Evolutionary conservation across 2,888 invertebrate species (phyloP).

Genomic region (Blastobasis adustella): DNA sequence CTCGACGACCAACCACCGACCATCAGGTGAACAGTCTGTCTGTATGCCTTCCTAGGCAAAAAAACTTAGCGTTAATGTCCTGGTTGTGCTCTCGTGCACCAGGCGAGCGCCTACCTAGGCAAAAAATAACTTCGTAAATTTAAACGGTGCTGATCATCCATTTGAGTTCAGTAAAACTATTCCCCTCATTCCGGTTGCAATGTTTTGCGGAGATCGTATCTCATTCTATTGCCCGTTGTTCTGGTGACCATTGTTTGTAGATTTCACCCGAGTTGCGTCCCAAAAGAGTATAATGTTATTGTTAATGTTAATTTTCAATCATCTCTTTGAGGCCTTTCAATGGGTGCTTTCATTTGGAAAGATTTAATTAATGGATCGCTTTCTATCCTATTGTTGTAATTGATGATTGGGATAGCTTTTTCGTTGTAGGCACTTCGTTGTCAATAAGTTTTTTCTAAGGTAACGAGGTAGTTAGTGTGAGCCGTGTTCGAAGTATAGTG

Average conservation of each 20-base stretch:
- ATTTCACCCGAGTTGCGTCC: constrained; percentile 30
- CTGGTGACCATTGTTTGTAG: constrained; percentile 37
- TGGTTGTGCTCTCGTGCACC: too few species aligned
- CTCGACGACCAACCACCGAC: too few species aligned
- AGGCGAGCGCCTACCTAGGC: too few species aligned
- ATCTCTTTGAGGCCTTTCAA: constrained; percentile 33
- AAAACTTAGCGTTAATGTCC: too few species aligned
- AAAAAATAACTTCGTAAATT: too few species aligned
- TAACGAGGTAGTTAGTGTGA: too few species aligned
- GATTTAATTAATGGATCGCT: constrained; percentile 49
- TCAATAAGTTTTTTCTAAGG: background rate
- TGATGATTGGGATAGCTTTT: constrained; percentile 4
- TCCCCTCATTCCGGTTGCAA: too few species aligned
- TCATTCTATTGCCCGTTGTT: constrained; percentile 22
- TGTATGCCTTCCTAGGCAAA: too few species aligned
- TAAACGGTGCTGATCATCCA: too few species aligned
- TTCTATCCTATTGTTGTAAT: constrained; percentile 33
- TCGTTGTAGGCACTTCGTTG: background rate
- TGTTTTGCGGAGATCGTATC: constrained; percentile 27
- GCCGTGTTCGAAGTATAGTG: too few species aligned
- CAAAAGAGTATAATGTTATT: constrained; percentile 29
- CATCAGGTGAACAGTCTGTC: too few species aligned
- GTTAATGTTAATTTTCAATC: constrained; percentile 28
- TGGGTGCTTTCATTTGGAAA: constrained; percentile 41
- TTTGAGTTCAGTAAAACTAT: too few species aligned